Evolutionary conservation across 1,140 invertebrate species (phyloP), one percentile per base, ranked within the genome.

Genomic region (Bacillus rossius): DNA sequence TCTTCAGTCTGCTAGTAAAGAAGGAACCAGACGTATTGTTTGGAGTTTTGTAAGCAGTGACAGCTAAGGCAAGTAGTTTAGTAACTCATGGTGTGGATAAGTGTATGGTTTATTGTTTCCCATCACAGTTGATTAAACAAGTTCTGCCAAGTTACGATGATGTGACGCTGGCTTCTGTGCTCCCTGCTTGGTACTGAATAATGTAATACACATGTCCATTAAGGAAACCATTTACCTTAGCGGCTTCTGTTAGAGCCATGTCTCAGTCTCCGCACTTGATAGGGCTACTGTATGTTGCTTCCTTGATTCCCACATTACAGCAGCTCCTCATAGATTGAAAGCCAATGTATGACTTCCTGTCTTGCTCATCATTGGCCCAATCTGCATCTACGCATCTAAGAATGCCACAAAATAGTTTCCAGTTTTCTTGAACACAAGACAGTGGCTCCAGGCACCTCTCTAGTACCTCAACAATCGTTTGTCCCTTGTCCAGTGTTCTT

Each of bases 261-360:
- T 77, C 54, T 73, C 71, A n/a, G 68, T 76, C 51, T 73, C 79
- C 13, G 73, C 75, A 3, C 70, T 72, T 17, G 71, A 75, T 47
- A 76, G 60, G 7, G 76, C 76, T 22, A 75, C 72, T 4, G 75
- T 74, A 38, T 67, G 70, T 55, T 81, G 79, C 63, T 73, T 77
- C 23, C 70, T 75, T 61, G 75, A 74, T 66, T 76, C 73, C 62
- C 75, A 82, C 14, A 72, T 73, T 51, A 79, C 73, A 50, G 76
- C 69, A 23, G 71, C n/a, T 49, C 74, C 59, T 40, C 26, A 71
- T 29, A 2, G 63, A 20, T 54, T 71, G 69, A 0, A 72, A 48
- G 59, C 66, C 72, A 2, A 75, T 69, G 17, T 60, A 63, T n/a
- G 65, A 69, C 63, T 54, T 55, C 52, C 66, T 59, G 60, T 75